Conservation (phyloP, 1,140 invertebrate species). For the Papilio polyxenes region DNA sequence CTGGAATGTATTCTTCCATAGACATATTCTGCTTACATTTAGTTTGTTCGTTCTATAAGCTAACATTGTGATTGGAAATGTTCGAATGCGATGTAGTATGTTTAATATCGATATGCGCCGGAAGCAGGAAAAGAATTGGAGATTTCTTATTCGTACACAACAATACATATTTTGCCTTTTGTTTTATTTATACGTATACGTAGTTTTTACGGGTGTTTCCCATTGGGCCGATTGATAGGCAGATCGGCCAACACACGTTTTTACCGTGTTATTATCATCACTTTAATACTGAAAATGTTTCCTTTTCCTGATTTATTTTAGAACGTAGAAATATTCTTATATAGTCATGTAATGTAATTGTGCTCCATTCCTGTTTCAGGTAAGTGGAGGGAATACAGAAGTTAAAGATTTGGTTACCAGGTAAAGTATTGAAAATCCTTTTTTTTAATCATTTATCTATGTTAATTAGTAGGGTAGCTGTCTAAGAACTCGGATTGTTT, state of each 20-base stretch:
- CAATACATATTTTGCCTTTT: constrained; percentile 3
- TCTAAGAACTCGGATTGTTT: too few species aligned
- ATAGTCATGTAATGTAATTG: neutral
- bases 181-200: neutral
- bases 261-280: too few species aligned
- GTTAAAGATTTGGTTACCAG: neutral
- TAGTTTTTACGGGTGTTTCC: too few species aligned
- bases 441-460: neutral
- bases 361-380: neutral
- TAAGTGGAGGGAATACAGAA: neutral
- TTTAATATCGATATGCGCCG: constrained; percentile 2
- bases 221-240: too few species aligned
- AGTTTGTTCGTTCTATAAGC: neutral
- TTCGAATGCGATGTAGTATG: neutral
- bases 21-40: neutral
- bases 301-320: too few species aligned
- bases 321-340: neutral
- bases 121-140: neutral
- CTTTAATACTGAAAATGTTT: too few species aligned
- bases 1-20: neutral
- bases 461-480: neutral
- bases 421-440: neutral
- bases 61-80: constrained; percentile 15
- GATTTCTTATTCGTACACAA: neutral
- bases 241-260: too few species aligned